Percentiles rank a stretch among this genome's conserved stretches.
Conservation (phyloP, 1,140 invertebrate species). For the Micrasema longulum region DNA sequence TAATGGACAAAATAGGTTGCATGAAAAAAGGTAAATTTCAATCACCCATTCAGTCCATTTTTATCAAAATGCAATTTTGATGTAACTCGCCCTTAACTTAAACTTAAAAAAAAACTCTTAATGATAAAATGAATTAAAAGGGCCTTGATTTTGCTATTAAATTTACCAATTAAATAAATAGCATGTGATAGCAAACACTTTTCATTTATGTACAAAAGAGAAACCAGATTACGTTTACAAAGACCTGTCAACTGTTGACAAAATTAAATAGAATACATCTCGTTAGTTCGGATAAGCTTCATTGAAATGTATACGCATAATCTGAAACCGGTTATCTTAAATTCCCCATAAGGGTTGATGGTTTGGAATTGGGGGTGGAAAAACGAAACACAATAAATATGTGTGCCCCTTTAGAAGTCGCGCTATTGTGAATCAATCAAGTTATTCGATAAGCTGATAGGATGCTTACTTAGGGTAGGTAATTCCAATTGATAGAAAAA, state of each 20-base stretch:
- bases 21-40: too few relatives aligned
- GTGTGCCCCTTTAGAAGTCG: conserved; percentile 6
- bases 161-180: too few relatives aligned
- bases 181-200: background rate
- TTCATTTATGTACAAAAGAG: background rate
- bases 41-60: too few relatives aligned
- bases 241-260: conserved; percentile 25
- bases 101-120: too few relatives aligned
- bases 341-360: background rate
- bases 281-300: conserved; percentile 28
- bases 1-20: too few relatives aligned
- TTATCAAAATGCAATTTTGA: too few relatives aligned
- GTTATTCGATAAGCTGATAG: conserved; percentile 31
- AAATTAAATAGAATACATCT: conserved; percentile 7
- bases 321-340: conserved; percentile 40
- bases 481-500: background rate
- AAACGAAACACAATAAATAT: conserved; percentile 35
- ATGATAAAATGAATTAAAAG: too few relatives aligned
- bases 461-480: background rate
- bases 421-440: conserved; percentile 47
- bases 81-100: too few relatives aligned
- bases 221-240: background rate
- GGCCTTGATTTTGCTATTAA: too few relatives aligned
- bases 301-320: conserved; percentile 42
- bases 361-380: conserved; percentile 12